Evolutionary conservation across 2,888 invertebrate genomes (phyloP).

Genomic region (Timema podura): DNA sequence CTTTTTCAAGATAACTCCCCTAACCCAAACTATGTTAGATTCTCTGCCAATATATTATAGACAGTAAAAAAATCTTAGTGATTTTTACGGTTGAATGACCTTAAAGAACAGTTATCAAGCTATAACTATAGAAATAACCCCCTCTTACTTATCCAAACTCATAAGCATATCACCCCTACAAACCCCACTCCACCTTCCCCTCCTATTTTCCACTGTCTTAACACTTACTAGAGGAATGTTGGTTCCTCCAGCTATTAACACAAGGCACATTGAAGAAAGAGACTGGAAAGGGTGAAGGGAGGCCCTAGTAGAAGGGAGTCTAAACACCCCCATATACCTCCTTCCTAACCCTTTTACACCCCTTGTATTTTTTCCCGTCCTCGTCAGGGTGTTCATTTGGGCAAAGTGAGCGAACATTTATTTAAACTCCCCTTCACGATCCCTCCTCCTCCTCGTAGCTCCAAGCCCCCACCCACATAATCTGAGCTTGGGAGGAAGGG

Average conservation of each 20-base stretch:
- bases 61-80: no score
- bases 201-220: not conserved
- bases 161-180: no score
- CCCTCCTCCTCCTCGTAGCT: not conserved
- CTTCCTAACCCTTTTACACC: not conserved
- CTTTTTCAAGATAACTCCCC: no score
- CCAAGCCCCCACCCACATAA: not conserved
- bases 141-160: no score
- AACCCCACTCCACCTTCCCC: no score
- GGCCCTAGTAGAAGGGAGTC: no score
- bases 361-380: constrained; percentile 3
- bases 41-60: no score
- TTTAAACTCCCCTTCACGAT: constrained; percentile 20
- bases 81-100: no score
- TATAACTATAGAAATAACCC: no score
- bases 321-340: not conserved
- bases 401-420: constrained; percentile 24
- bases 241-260: constrained; percentile 13
- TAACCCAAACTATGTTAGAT: no score
- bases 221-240: not conserved
- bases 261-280: not conserved
- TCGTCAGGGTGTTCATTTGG: constrained; percentile 23
- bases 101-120: no score
- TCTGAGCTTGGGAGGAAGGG: not conserved
- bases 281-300: no score